Evolutionary conservation across 2,888 invertebrate genomes (phyloP), one percentile per base, ranked within the genome.

Genomic region (Eledona agricola): DNA sequence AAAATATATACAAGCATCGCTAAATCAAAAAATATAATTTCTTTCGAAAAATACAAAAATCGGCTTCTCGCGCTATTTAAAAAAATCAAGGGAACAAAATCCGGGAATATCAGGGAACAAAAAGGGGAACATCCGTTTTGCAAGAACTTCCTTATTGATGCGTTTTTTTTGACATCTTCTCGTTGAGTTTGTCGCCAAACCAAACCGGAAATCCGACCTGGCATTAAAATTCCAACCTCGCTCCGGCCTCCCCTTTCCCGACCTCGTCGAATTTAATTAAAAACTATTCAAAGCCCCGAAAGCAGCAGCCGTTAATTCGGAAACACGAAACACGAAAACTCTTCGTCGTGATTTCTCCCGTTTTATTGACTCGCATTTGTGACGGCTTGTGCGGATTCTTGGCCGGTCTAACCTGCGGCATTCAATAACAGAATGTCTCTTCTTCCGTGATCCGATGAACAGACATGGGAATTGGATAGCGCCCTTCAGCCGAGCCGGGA

Each of bases 381-480:
- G 64, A 64, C 63, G 59, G 64, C 62, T 58, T 56, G 61, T 59
- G 62, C 60, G 59, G 59, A 65, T 68, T 65, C 64, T 59, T 60
- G 59, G 56, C 58, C 58, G 60, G 51, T 57, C 59, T 58, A 61
- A 63, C 55, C 59, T 55, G 61, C 61, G 69, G 67, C 70, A 70
- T 71, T 71, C 71, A 71, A 72, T 72, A 72, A 71, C 70, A 69
- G 66, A 70, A 69, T 68, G 70, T 72, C 69, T 70, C 64, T 66
- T 70, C 66, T 65, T 63, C 67, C 64, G 59, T 70, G 67, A 70
- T 70, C 66, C 67, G 65, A 63, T 60, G 66, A 67, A 67, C 66
- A 70, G 70, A 71, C 71, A 66, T 66, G 68, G 69, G 72, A 72
- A 74, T 74, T 73, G 72, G 71, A 72, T 70, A 70, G 69, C 67